These are phyloP conservation scores for Leptopilina clavipes DNA, from an alignment of 1,140 invertebrate genomes.

Conservation along the genomic window DNA sequence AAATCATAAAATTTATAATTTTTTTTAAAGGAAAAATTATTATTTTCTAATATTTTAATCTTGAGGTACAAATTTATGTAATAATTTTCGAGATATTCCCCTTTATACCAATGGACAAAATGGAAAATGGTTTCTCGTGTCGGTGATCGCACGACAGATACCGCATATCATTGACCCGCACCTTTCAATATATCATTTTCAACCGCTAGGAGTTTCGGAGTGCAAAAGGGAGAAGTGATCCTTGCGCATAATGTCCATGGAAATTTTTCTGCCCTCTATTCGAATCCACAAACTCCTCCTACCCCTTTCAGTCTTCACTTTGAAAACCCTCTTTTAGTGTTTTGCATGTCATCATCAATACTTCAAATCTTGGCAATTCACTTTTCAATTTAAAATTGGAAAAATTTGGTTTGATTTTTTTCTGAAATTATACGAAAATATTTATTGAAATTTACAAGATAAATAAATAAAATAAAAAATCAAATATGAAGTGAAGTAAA, in stretches of 20 bases:
- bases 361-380: constrained; percentile 16
- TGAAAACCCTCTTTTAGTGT: neutral
- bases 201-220: neutral
- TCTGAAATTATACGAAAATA: neutral
- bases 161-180: constrained; percentile 1
- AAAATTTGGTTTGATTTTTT: neutral
- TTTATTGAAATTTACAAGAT: too few relatives aligned
- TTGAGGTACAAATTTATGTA: too few relatives aligned
- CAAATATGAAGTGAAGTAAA: too few relatives aligned
- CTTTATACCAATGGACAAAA: neutral
- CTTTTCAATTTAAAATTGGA: constrained; percentile 7
- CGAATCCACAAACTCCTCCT: neutral
- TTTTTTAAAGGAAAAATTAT: too few relatives aligned
- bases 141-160: neutral
- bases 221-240: neutral
- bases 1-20: too few relatives aligned
- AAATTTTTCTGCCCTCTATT: neutral
- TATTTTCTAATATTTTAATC: too few relatives aligned
- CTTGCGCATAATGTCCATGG: constrained; percentile 10
- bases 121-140: neutral
- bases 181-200: constrained; percentile 18
- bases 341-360: constrained; percentile 7
- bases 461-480: too few relatives aligned
- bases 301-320: too few relatives aligned
- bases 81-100: too few relatives aligned